Evolutionary conservation across 1,140 invertebrate genomes (phyloP).

Genomic region (Drosophila sechellia): DNA sequence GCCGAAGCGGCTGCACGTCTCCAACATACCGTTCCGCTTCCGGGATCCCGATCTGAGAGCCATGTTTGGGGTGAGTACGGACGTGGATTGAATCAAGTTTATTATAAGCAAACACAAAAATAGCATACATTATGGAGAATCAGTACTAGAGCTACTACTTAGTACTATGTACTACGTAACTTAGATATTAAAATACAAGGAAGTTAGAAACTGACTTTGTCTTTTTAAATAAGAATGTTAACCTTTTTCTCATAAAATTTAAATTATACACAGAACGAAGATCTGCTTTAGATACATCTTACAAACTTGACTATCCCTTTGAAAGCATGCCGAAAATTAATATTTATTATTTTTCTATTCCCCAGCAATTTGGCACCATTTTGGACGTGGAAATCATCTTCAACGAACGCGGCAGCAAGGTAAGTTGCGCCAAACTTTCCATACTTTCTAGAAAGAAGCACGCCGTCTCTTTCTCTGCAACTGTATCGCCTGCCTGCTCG

Average conservation of each 20-base stretch:
- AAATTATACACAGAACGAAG: no score
- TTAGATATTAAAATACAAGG: no score
- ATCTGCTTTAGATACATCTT: neutral
- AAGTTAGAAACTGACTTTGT: no score
- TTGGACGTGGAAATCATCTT: conserved; percentile 99
- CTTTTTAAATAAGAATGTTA: neutral
- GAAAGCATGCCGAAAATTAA: conserved; percentile 13
- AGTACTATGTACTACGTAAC: no score
- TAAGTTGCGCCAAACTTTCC: conserved; percentile 87
- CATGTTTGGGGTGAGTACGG: conserved; percentile 97
- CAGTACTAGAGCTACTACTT: no score
- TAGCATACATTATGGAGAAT: no score
- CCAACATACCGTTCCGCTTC: conserved; percentile 99
- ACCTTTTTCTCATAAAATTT: neutral
- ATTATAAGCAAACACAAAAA: no score
- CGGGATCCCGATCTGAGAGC: conserved; percentile 98
- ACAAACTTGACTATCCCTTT: conserved; percentile 7
- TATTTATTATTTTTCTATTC: conserved; percentile 73
- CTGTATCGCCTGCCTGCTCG: conserved; percentile 12
- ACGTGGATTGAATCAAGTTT: neutral
- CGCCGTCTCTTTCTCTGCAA: conserved; percentile 3
- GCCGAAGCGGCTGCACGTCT: conserved; percentile 96
- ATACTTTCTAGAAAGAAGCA: conserved; percentile 2
- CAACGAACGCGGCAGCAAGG: conserved; percentile 99
- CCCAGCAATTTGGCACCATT: conserved; percentile 98